Conservation (phyloP, 2,888 invertebrate genomes). For the Bhutanitis thaidina region DNA sequence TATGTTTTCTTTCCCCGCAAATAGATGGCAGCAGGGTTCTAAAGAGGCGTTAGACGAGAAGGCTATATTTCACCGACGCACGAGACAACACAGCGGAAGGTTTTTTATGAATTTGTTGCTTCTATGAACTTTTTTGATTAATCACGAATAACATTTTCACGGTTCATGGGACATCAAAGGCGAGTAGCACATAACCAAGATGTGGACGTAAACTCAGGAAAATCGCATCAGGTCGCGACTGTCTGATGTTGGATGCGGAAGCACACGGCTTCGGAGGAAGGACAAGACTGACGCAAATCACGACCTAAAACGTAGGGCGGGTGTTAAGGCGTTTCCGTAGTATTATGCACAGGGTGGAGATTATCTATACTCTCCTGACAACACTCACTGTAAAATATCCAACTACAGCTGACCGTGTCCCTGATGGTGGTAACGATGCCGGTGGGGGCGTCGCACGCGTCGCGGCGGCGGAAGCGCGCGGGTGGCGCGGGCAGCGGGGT, state of each 20-base stretch:
- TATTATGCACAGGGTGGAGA: constrained; percentile 20
- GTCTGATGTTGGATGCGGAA: constrained; percentile 1
- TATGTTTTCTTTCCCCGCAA: constrained; percentile 52
- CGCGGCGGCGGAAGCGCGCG: constrained; percentile 52
- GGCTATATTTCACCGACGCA: too few species aligned
- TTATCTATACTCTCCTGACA: constrained; percentile 28
- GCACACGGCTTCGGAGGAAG: background rate
- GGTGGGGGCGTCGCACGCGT: constrained; percentile 77
- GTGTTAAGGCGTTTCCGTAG: background rate
- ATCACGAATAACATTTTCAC: too few species aligned
- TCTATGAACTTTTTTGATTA: too few species aligned
- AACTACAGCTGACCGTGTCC: constrained; percentile 85
- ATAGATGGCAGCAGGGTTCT: constrained; percentile 63
- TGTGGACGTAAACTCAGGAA: background rate
- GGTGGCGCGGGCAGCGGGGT: constrained; percentile 69
- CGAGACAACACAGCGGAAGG: too few species aligned
- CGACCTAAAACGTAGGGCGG: constrained; percentile 30
- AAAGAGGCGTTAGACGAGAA: constrained; percentile 34
- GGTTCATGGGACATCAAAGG: too few species aligned
- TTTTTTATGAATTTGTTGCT: too few species aligned
- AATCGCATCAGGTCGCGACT: background rate
- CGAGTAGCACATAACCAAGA: too few species aligned
- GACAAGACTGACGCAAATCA: constrained; percentile 13
- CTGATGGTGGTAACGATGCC: constrained; percentile 81
- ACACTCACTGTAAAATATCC: constrained; percentile 87